These are phyloP conservation scores for Polypterus bichir DNA, from an alignment of 2,113 vertebrate species.

Conservation along the genomic window DNA sequence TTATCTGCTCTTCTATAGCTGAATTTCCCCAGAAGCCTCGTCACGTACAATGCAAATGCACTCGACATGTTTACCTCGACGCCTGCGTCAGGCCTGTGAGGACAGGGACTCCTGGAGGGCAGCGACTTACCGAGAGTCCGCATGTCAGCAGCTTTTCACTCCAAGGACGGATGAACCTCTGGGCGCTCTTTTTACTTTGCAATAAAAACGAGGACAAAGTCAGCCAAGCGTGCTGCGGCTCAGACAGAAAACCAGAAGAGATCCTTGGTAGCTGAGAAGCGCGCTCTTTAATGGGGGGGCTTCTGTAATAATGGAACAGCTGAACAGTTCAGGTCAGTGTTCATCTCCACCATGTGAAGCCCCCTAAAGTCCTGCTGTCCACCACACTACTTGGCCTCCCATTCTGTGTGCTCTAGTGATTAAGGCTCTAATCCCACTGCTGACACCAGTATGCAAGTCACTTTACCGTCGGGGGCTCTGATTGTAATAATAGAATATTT, in stretches of 20 bases:
- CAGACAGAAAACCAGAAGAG: neutral
- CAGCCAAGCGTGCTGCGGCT: neutral
- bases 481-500: too few relatives aligned
- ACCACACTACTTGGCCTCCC: too few relatives aligned
- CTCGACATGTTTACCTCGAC: conserved; percentile 56
- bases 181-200: neutral
- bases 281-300: too few relatives aligned
- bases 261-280: too few relatives aligned
- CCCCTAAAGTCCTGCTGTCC: too few relatives aligned
- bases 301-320: too few relatives aligned
- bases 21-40: conserved; percentile 43
- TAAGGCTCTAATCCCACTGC: too few relatives aligned
- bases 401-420: too few relatives aligned
- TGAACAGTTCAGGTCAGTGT: too few relatives aligned
- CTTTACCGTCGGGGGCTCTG: too few relatives aligned
- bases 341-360: too few relatives aligned
- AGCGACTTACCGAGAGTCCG: conserved; percentile 12
- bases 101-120: conserved; percentile 21
- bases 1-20: conserved; percentile 18
- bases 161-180: conserved; percentile 7
- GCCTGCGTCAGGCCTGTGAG: conserved; percentile 24
- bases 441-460: too few relatives aligned
- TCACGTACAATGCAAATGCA: conserved; percentile 35
- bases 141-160: conserved; percentile 6
- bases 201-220: conserved; percentile 16